A percentile compares a stretch with the other conserved stretches of the same genome.
Conservation (phyloP, 2,113 vertebrate species). For the Genyomyrus donnyi region DNA sequence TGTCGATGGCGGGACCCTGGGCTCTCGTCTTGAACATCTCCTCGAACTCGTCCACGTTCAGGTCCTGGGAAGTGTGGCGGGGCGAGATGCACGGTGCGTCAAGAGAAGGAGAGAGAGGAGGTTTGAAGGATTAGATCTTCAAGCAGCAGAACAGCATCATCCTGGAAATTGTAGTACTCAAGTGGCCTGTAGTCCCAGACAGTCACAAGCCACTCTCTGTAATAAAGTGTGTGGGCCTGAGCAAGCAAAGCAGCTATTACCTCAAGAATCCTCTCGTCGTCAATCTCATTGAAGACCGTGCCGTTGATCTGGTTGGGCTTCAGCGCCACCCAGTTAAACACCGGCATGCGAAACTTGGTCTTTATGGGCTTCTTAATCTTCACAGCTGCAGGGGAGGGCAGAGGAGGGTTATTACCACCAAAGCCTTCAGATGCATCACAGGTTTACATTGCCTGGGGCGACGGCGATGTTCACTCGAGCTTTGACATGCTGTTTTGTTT, state of each 20-base stretch:
- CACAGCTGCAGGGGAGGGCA: conserved; percentile 66
- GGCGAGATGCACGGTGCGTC: not conserved
- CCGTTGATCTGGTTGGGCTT: conserved; percentile 98
- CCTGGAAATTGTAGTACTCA: not conserved
- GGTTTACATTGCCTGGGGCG: not conserved
- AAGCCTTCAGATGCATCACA: not conserved
- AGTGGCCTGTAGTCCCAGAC: not conserved
- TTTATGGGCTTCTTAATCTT: conserved; percentile 99
- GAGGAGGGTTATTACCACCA: not conserved
- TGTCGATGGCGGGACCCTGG: conserved; percentile 85
- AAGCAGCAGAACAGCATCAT: not conserved
- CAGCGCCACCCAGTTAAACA: conserved; percentile 96
- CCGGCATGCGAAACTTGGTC: conserved; percentile 96
- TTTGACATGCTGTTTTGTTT: not conserved
- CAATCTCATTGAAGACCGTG: conserved; percentile 94
- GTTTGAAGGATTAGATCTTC: not conserved
- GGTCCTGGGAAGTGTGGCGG: conserved; percentile 58
- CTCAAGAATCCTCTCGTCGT: conserved; percentile 91
- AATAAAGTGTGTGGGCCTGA: not conserved
- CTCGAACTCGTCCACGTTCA: conserved; percentile 93
- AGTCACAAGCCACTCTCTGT: not conserved
- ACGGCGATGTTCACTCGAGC: not conserved
- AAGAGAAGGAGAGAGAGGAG: not conserved
- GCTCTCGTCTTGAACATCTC: conserved; percentile 98
- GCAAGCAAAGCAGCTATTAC: conserved; percentile 43